Evolutionary conservation across 2,113 vertebrate species (phyloP).

Genomic region (Caloenas nicobarica): DNA sequence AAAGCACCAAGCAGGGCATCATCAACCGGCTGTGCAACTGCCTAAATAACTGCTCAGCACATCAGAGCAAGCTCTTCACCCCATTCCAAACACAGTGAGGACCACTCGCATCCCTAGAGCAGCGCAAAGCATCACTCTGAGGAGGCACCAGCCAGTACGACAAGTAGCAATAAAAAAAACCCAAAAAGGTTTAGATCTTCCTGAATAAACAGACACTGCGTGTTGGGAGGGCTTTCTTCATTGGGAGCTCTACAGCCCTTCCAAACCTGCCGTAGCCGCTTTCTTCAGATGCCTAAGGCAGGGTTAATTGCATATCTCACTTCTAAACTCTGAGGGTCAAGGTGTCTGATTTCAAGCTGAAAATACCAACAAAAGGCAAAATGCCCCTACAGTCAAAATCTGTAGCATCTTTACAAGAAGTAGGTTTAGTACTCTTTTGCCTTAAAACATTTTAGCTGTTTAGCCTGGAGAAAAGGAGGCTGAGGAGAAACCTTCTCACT

Average conservation of each 20-base stretch:
- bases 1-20: background rate
- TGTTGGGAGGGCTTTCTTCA: background rate
- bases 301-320: background rate
- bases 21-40: background rate
- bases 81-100: background rate
- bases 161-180: background rate
- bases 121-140: background rate
- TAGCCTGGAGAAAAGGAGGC: too few relatives aligned
- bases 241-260: background rate
- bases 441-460: background rate
- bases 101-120: background rate
- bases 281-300: background rate
- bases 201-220: background rate
- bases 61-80: background rate
- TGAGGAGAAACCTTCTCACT: too few relatives aligned
- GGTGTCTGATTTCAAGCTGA: background rate
- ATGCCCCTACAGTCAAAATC: background rate
- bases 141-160: background rate
- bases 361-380: background rate
- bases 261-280: background rate
- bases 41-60: too few relatives aligned
- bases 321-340: background rate
- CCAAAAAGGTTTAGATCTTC: background rate
- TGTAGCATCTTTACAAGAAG: background rate
- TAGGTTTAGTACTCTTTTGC: background rate